A percentile compares a stretch with the other conserved stretches of the same genome.
phyloP scores from a whole-genome alignment of 2,797 vertebrate genomes.

The Acanthornis magna region DNA sequence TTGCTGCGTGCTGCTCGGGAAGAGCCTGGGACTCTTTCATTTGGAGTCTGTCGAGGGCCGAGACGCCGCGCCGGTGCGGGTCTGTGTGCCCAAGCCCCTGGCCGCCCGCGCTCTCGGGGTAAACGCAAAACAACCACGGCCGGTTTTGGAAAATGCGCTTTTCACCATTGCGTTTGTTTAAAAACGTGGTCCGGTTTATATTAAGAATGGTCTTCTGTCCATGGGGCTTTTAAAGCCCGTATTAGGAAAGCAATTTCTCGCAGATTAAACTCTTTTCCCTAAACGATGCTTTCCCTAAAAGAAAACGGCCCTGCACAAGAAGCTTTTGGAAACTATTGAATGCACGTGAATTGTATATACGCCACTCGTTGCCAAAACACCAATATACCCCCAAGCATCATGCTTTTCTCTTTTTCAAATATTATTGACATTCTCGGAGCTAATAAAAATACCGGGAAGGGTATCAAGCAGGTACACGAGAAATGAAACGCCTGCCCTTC shows the following conservation, averaged over 20 bases:
- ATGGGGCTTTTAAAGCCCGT: neutral
- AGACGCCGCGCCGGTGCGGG: rapidly evolving
- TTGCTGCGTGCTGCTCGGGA: neutral
- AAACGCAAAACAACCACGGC: rapidly evolving
- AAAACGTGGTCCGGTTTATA: neutral
- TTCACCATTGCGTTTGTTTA: neutral
- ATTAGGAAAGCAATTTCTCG: neutral
- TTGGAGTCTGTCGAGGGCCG: too few relatives aligned
- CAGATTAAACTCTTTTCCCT: neutral
- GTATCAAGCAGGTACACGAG: neutral
- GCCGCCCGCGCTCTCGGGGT: neutral
- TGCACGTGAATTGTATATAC: neutral
- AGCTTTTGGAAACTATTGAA: neutral
- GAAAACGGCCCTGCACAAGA: neutral
- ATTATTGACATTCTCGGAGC: neutral
- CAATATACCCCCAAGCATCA: neutral
- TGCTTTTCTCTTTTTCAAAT: neutral
- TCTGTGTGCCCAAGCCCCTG: neutral
- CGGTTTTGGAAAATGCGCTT: neutral
- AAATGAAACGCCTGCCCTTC: neutral
- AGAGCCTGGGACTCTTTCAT: rapidly evolving
- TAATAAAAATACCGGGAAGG: neutral
- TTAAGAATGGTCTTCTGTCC: neutral
- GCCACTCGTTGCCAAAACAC: neutral
- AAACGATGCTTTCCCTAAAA: neutral